Evolutionary conservation across 2,888 invertebrate genomes (phyloP), one percentile per base, ranked within the genome.

Genomic region (Helicoverpa assulta): DNA sequence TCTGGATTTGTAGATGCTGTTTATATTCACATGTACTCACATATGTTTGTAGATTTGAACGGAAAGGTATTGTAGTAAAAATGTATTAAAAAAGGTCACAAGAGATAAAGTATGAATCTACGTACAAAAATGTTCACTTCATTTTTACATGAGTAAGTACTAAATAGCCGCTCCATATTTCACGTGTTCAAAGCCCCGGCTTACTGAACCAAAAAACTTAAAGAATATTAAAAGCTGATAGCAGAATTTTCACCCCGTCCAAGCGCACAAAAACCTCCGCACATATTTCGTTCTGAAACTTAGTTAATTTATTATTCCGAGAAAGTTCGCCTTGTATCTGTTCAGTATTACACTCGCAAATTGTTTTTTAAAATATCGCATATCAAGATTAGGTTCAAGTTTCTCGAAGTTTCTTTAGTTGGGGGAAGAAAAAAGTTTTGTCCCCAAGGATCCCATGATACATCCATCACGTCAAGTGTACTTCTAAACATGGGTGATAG

Each of bases 311-410:
- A 88, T 88, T 89, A 87, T 87, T 84, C 83, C 62, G 67, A 61
- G 62, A 74, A 86, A 84, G 76, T 88, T 86, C 76, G 65, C 71
- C 71, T 81, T 86, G 82, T 87, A 81, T 86, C 81, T 79, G 80
- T 75, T 73, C 81, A 63, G 73, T 75, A 81, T 83, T 85, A 85
- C 84, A 84, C 79, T 82, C 83, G 84, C 83, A 92, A 91, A 92
- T 91, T 91, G 90, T 91, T 92, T 87, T 87, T 92, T 89, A 91
- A 92, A 93, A 93, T 90, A 90, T 89, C 88, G 90, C 88, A 90
- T 90, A 91, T 90, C 89, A 88, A 89, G 90, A 90, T 89, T 89
- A 81, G 76, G 74, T 70, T 57, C 62, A 74, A 78, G 79, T 80
- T 82, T 64, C 57, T 61, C 57, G 74, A 81, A 86, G 78, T 86